Evolutionary conservation across 1,140 invertebrate genomes (phyloP), one percentile per base, ranked within the genome.

Genomic region (Orussus abietinus): DNA sequence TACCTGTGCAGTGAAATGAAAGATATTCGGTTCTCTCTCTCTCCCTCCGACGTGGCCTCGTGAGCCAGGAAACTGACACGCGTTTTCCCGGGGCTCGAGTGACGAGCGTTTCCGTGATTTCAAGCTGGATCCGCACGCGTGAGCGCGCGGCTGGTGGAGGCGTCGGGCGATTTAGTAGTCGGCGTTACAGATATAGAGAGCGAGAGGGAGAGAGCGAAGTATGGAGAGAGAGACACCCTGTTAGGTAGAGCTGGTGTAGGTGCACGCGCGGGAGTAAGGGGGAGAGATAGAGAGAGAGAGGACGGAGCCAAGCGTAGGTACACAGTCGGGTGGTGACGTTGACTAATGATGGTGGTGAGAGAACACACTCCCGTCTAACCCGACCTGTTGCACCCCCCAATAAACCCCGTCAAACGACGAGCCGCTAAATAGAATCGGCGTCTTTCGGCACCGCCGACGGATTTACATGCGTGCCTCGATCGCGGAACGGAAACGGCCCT

Each of bases 261-360:
- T 17, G 32, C 20, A 34, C 32, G 32, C 6, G 12, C 11, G 30
- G 25, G 13, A 31, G 12, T 35, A 18, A 32, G 31, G 29, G 32
- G 20, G 20, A 45, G 46, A 51, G 38, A 44, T 37, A 26, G 31
- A 48, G 29, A 42, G 19, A 45, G 46, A 47, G 47, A 45, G 42
- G 38, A 36, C 40, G 32, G 42, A 40, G 45, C 26, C 22, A 18
- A 12, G 22, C 25, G 14, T 47, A 44, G 42, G 42, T 47, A 51
- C 35, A 49, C 33, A 49, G 42, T 51, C 54, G 62, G 53, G 56
- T 63, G 66, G 61, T 72, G 69, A 74, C 71, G 66, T 71, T 74
- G 71, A 74, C 67, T 74, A 74, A 74, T 72, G 71, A 74, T 72
- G 69, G 68, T 70, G 69, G 66, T 64, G 67, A 72, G 65, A 71